Evolutionary conservation across 2,113 vertebrate genomes (phyloP).

Genomic region (Pangasianodon gigas): DNA sequence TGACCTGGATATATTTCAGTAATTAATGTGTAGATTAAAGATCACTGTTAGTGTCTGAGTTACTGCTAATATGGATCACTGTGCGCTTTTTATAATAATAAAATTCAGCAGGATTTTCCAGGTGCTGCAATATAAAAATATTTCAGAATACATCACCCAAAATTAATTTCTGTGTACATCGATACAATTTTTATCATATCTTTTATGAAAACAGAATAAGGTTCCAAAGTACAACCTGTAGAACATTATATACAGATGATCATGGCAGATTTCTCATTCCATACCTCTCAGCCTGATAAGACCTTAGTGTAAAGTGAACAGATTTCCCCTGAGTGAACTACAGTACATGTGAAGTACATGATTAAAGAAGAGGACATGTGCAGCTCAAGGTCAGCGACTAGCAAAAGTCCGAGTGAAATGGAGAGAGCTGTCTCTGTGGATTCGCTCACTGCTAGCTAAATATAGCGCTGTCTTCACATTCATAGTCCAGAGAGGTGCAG

Average conservation of each 20-base stretch:
- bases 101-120: no score
- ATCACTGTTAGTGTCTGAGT: neutral
- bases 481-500: neutral
- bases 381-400: conserved; percentile 29
- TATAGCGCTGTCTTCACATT: neutral
- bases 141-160: neutral
- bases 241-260: neutral
- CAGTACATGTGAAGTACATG: conserved; percentile 33
- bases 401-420: neutral
- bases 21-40: neutral
- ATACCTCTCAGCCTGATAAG: neutral
- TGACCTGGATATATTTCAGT: neutral
- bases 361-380: neutral
- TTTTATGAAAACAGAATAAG: neutral
- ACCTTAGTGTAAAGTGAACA: neutral
- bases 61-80: neutral
- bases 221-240: neutral
- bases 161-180: neutral
- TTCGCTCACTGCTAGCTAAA: conserved; percentile 10
- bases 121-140: neutral
- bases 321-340: conserved; percentile 11
- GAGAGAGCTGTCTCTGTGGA: conserved; percentile 20
- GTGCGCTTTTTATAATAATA: no score
- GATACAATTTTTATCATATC: neutral
- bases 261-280: neutral